phyloP scores from a whole-genome alignment of 2,113 vertebrate species.

The Notechis scutatus region DNA sequence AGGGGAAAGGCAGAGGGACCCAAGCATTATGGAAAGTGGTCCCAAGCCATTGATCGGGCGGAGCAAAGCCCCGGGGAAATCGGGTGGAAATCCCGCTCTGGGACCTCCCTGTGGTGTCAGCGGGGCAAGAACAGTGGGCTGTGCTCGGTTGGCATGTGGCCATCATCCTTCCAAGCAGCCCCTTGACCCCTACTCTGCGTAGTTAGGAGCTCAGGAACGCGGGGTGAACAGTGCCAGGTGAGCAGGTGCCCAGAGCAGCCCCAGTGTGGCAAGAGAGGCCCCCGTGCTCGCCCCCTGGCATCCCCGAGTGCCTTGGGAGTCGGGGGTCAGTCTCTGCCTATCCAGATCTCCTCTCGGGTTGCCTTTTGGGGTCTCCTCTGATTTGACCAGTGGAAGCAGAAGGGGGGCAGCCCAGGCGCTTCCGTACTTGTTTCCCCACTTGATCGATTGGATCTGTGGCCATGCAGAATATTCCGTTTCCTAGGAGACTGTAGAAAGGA shows the following conservation, averaged over 20 bases:
- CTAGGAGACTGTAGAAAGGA: slow-evolving; percentile 64
- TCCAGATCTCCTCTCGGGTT: accelerated
- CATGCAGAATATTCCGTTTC: slow-evolving; percentile 64
- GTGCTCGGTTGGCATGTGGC: too few species aligned
- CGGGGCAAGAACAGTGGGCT: too few species aligned
- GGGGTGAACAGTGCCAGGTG: too few species aligned
- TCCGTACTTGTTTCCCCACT: slow-evolving; percentile 21
- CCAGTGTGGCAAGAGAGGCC: accelerated
- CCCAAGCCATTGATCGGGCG: background rate
- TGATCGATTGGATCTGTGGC: slow-evolving; percentile 33
- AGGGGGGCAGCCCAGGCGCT: background rate
- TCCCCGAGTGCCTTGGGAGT: background rate
- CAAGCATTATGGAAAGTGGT: too few species aligned
- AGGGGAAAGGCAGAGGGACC: background rate
- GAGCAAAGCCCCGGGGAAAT: background rate
- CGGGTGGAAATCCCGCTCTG: too few species aligned
- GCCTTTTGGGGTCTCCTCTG: background rate
- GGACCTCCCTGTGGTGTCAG: accelerated
- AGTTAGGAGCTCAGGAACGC: background rate
- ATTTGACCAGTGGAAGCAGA: background rate
- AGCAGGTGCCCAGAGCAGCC: background rate
- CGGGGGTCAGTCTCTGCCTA: background rate
- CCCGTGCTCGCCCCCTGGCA: too few species aligned
- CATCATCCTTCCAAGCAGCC: background rate
- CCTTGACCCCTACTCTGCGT: background rate